Base-by-base conservation (phyloP, 1,140 invertebrate species). In the Pteromalus puparum region DNA sequence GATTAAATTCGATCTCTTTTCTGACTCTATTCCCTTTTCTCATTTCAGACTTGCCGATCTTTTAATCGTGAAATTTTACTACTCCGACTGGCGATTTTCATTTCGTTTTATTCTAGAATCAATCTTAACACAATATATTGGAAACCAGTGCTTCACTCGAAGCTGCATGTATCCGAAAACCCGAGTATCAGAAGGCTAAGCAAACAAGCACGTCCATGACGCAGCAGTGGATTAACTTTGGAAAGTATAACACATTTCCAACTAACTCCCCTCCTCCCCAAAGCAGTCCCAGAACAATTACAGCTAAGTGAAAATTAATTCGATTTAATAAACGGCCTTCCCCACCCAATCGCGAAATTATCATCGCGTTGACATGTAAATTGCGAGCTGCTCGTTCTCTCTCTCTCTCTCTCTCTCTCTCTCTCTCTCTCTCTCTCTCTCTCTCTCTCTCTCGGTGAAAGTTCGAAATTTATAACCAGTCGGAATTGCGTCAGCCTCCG, bases 281-380 rank as follows among this genome's bases (percentile, higher is more conserved):
- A 4, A 68, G 67, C 9, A 68, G 24, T 70, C 53, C 53, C 72
- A 12, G 74, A 48, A 48, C 74, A 76, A 76, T 76, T 76, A 76
- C 24, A 26, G 26, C 24, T 76, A 76, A 76, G 74, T 76, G 74
- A 76, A 48, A 53, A 48, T 76, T 76, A 76, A 76, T 76, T 76
- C 74, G 74, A 76, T 76, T 76, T 76, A 28, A 74, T 74, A 38
- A 34, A 74, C 34, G 34, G 28, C 21, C 72, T 15, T 42, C 6
- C 34, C 21, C 42, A 2, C 13, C 74, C 74, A 70, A 70, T 70
- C 68, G 68, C 15, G 26, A 76, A 48, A 76, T 48, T 26, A 76
- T 76, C 24, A 28, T 48, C 42, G 74, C 42, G 38, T 26, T 48
- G 74, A 9, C 28, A 46, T 24, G 24, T 7, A 28, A 46, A 48